phyloP scores from a whole-genome alignment of 2,113 vertebrate species.

The Rousettus leschenaultii region DNA sequence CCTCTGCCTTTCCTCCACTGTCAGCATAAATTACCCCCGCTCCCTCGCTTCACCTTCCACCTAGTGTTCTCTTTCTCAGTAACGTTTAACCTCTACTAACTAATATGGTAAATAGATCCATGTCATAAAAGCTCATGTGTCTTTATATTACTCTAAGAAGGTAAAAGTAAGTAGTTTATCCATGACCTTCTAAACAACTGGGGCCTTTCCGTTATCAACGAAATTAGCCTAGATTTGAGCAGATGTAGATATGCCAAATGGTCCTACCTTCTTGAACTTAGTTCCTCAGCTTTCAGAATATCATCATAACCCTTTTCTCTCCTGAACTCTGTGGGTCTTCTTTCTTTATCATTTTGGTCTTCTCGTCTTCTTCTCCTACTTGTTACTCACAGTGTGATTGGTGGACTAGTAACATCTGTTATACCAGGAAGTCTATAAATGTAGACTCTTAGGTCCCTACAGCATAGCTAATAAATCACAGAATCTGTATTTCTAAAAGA shows the following conservation, averaged over 20 bases:
- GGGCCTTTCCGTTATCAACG: background rate
- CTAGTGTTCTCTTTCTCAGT: background rate
- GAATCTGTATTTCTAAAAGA: background rate
- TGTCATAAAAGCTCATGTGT: background rate
- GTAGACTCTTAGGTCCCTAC: background rate
- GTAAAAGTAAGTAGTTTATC: background rate
- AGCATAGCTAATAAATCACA: background rate
- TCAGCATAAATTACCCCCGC: background rate
- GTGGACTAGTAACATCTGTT: background rate
- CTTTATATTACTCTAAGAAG: background rate
- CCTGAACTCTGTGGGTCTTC: background rate
- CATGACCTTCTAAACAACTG: background rate
- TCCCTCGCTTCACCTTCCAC: background rate
- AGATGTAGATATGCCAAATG: background rate
- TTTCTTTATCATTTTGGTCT: background rate
- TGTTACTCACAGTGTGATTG: background rate
- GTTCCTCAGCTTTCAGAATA: background rate
- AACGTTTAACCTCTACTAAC: background rate
- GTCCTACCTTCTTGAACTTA: background rate
- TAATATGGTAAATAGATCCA: background rate
- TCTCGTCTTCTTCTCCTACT: background rate
- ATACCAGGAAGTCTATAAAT: background rate
- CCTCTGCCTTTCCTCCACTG: background rate
- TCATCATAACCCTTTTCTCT: background rate
- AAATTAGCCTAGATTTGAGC: background rate